Conservation (phyloP, 2,888 invertebrate species). For the Zygaena filipendulae region DNA sequence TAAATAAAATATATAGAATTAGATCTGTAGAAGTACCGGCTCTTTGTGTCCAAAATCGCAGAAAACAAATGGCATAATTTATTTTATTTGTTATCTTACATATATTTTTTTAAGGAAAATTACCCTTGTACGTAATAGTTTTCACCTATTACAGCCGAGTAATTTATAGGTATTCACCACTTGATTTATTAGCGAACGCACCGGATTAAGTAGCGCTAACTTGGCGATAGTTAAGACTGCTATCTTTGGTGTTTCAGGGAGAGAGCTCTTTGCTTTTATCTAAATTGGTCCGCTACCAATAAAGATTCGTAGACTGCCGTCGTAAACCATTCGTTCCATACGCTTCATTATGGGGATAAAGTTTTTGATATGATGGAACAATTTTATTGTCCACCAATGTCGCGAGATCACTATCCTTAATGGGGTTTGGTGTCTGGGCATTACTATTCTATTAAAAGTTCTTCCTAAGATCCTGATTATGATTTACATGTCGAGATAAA, state of each 20-base stretch:
- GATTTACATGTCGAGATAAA: too few species aligned
- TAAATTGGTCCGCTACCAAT: conserved; percentile 68
- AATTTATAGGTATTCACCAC: conserved; percentile 63
- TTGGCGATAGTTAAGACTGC: conserved; percentile 68
- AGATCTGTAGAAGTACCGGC: too few species aligned
- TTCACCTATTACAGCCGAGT: conserved; percentile 66
- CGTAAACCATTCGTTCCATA: conserved; percentile 68
- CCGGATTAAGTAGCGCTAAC: conserved; percentile 67
- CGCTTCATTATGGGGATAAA: conserved; percentile 68
- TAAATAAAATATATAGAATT: too few species aligned
- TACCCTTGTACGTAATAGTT: conserved; percentile 60
- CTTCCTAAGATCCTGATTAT: too few species aligned
- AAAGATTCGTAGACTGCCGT: conserved; percentile 65
- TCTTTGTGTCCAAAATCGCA: too few species aligned
- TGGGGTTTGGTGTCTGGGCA: conserved; percentile 43
- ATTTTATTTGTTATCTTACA: conserved; percentile 5
- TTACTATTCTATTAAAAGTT: too few species aligned
- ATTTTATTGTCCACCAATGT: conserved; percentile 67
- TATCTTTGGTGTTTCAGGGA: conserved; percentile 65
- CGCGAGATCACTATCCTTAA: conserved; percentile 65
- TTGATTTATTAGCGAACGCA: conserved; percentile 61
- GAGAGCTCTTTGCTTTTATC: conserved; percentile 68
- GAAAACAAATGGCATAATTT: too few species aligned
- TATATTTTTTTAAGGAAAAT: too few species aligned
- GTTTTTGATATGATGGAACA: conserved; percentile 67